Evolutionary conservation across 2,113 vertebrate species (phyloP), one percentile per base, ranked within the genome.

Genomic region (Cyanistes caeruleus): DNA sequence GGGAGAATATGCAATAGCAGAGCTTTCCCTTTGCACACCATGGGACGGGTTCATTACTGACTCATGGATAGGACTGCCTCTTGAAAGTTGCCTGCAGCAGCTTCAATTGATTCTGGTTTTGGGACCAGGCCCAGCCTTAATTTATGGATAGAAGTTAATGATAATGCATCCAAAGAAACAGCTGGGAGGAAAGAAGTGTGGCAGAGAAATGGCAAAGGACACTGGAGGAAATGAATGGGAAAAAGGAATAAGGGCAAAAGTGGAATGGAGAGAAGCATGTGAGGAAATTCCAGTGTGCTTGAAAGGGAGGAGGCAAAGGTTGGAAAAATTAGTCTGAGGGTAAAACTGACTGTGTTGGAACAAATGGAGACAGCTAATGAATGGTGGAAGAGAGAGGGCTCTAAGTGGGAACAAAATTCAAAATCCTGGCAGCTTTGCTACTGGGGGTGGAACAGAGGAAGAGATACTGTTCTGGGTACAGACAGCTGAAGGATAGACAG

Each of bases 141-240:
- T 44, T 81, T 93, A 64, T 62, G 77, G 64, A 49, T 24, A 52
- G 68, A 91, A 93, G 28, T n/a, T 85, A 76, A 43, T 44, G 44
- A 41, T 83, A 63, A 63, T 39, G 28, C 59, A 63, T 69, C 55
- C 55, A 74, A 77, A 85, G 55, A 77, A 91, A 76, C 21, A 87
- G 13, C 52, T 90, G 30, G 4, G 39, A 70, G 23, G 55, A 78
- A 65, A 83, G 44, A 76, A 81, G 8, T 33, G 35, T 78, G 52
- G 33, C 72, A 84, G 27, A 93, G 51, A 83, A 76, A 76, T 46
- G 8, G 63, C 74, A 95, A 94, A 80, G 49, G 37, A 62, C 41
- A 74, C 6, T 0, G 0, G n/a, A 83, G 21, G 70, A 58, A 65
- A 87, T 0, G 1, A 16, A 84, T 60, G 22, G 35, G 70, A 27